Evolutionary conservation across 2,797 vertebrate species (phyloP), one percentile per base, ranked within the genome.

Genomic region (Atherinosoma microstoma): DNA sequence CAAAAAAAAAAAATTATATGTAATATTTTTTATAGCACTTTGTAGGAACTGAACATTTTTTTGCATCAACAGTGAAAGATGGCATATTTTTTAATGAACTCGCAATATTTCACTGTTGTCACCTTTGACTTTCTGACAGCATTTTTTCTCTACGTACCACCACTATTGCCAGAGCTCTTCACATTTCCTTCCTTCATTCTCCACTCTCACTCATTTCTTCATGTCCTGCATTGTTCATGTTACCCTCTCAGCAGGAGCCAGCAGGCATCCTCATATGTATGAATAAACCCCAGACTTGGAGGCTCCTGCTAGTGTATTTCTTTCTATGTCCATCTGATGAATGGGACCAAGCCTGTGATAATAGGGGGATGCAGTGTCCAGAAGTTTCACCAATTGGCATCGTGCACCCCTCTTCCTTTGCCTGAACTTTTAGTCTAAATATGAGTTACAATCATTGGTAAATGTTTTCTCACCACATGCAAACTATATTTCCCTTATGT

Each of bases 251-350:
- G 63, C 70, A 22, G 59, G 80, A 73, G 35, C 47, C 56, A 16
- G 22, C 45, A n/a, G 24, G 58, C 36, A 1, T 57, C 57, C 40
- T 40, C 18, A 11, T 42, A 3, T 3, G 0, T 53, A 42, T 32
- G 63, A 58, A 60, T 61, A 47, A 49, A 56, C 53, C 64, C 68
- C 58, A 78, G 76, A 80, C 80, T 66, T 27, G 15, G 58, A 77
- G 79, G 76, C 73, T 71, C 73, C 77, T 72, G 68, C 51, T 73
- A 68, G 58, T 45, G 65, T 71, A 58, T 70, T 64, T n/a, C n/a
- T 72, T 12, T 34, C 60, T 60, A 66, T 36, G 3, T 56, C 64
- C 24, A 15, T n/a, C 59, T 75, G 64, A 82, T 78, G 40, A 78
- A 78, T 73, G 56, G 38, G 32, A 32, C 51, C 10, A 27, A 58